A percentile compares a stretch with the other conserved stretches of the same genome.
These are phyloP conservation scores for Tachycineta bicolor DNA, from an alignment of 2,113 vertebrate genomes.

Conservation along the genomic window DNA sequence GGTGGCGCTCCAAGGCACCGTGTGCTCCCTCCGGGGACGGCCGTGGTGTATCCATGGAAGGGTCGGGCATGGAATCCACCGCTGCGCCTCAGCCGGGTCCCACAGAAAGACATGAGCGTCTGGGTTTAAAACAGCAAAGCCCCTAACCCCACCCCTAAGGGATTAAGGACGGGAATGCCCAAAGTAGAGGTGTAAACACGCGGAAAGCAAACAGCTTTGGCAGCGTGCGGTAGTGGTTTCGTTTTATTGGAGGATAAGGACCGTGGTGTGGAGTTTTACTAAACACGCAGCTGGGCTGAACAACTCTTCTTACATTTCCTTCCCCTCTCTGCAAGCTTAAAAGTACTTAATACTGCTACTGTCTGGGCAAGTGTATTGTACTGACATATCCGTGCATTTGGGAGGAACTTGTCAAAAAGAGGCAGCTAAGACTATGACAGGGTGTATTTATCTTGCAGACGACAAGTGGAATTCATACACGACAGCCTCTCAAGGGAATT, in stretches of 20 bases:
- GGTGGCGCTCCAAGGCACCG: constrained; percentile 67
- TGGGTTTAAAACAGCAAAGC: neutral
- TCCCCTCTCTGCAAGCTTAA: neutral
- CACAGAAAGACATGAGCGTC: neutral
- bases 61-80: neutral
- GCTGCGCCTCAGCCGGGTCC: neutral
- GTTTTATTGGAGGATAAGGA: neutral
- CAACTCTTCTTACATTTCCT: neutral
- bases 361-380: neutral
- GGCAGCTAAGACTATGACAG: neutral
- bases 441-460: neutral
- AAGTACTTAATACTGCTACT: neutral
- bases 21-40: neutral
- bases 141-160: neutral
- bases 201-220: neutral
- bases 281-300: neutral
- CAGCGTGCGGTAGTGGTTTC: fast-evolving
- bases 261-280: neutral
- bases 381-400: neutral
- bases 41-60: neutral
- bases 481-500: too few species aligned
- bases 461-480: neutral
- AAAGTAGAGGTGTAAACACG: constrained; percentile 11
- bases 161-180: neutral
- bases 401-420: neutral